Base-by-base conservation (phyloP, 2,888 invertebrate species). In the Drosophila kanekoi region DNA sequence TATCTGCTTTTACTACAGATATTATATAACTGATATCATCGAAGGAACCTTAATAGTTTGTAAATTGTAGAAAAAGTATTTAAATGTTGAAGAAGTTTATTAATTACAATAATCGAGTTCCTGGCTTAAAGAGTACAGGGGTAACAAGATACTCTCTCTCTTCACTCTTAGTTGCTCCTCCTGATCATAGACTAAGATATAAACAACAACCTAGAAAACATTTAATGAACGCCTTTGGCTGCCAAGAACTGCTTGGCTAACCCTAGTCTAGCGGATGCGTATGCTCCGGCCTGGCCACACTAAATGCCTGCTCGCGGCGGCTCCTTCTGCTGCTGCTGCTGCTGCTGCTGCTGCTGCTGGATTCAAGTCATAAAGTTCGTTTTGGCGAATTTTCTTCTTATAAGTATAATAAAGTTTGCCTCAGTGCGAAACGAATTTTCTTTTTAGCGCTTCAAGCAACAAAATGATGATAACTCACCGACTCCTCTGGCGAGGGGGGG, bases 371-470 rank as follows among this genome's bases (percentile, higher is more conserved):
- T 38, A 54, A 61, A 72, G 53, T 68, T 68, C 10, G 28, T 43
- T 69, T 53, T 54, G 64, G 64, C 45, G 45, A 43, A 45, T 41
- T 60, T 62, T 57, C 65, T 71, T 51, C 51, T 40, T 53, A 51
- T 35, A 35, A 56, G 68, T 16, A 59, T 62, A 68, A 76, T 77
- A 77, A 72, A 77, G 68, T 74, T 76, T 75, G 54, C 38, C 48
- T 23, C 49, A 51, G 53, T 54, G 49, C 58, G 59, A 59, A 57
- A 47, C 59, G 60, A 44, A 59, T 57, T 60, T 63, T 58, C 69
- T 58, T 57, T 45, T 54, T 48, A 48, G 35, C 38, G 73, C 73
- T 54, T 62, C 40, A 53, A 77, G 76, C 78, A 45, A 72, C 69
- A 57, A 77, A 77, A 57, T 59, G n/a, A 11, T 43, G 49, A 48